Base-by-base conservation (phyloP, 2,113 vertebrate species). In the Oreochromis tanganicae region DNA sequence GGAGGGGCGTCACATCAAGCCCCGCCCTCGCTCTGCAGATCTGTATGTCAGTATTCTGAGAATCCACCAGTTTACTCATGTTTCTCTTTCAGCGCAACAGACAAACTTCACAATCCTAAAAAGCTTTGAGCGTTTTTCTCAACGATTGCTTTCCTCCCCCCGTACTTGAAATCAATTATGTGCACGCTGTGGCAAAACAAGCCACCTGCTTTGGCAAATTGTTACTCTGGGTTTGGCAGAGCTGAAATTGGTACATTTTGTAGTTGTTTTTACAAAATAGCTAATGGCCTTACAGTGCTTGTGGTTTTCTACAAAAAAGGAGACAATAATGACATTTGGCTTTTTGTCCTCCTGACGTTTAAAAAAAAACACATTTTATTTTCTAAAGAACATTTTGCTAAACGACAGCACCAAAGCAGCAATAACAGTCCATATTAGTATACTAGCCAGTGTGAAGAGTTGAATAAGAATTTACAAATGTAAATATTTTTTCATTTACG, bases 401-500 rank as follows among this genome's bases (percentile, higher is more conserved):
- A 95, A 94, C 57, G 57, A 92, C 96, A 94, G 94, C 94, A 95
- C 96, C 95, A 61, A 97, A 95, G 97, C 97, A 98, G 98, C 98
- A 99, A 99, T 99, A 98, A 98, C 96, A 95, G 92, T 96, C 97
- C 96, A 96, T 93, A 95, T 94, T 94, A 89, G 90, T 90, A 94
- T 97, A 96, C 96, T 97, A 96, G 97, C 97, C 97, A 96, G 93
- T 97, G 97, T 97, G 96, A 96, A 95, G 95, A 97, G 95, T 93
- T 91, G 90, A 93, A 95, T 95, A 94, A 92, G 90, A 96, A 97
- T 95, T 96, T 96, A 96, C 90, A 96, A 95, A 36, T 98, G 98
- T 98, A 98, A 96, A 98, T 98, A 98, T 91, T 96, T 95, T 96
- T 97, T 96, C 95, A 97, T 97, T 97, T 96, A 96, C 95, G 89